These are phyloP conservation scores for Dione vanillae DNA, from an alignment of 2,888 invertebrate genomes.

Conservation along the genomic window DNA sequence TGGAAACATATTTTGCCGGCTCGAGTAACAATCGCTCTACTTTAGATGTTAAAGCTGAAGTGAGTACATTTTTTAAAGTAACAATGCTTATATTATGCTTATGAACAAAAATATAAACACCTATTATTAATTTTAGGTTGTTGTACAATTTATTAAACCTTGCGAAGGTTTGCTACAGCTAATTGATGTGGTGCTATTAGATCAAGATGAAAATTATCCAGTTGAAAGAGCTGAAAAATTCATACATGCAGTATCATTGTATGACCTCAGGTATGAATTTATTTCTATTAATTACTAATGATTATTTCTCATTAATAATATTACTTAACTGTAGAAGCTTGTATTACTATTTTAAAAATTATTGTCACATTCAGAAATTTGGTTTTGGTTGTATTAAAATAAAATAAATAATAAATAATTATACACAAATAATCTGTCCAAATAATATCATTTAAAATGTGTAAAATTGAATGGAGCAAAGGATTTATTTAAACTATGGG, in stretches of 20 bases:
- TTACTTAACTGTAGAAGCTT: not conserved
- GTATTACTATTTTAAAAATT: not conserved
- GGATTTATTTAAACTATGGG: too few relatives aligned
- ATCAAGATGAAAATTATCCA: constrained; percentile 81
- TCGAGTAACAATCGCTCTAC: constrained; percentile 89
- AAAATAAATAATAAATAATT: too few relatives aligned
- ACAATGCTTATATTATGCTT: not conserved
- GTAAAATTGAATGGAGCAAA: too few relatives aligned
- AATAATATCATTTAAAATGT: too few relatives aligned
- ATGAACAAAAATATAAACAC: not conserved
- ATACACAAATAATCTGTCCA: too few relatives aligned
- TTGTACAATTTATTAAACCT: constrained; percentile 86
- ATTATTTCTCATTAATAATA: too few relatives aligned
- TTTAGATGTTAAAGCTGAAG: constrained; percentile 85
- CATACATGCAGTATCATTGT: constrained; percentile 80
- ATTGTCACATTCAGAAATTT: too few relatives aligned
- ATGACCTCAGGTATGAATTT: constrained; percentile 78
- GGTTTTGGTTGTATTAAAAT: too few relatives aligned
- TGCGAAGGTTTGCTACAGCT: constrained; percentile 90
- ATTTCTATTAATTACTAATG: not conserved
- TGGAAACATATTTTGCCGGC: constrained; percentile 88
- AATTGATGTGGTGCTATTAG: constrained; percentile 84
- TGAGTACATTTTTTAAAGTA: constrained; percentile 54
- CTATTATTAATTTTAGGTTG: constrained; percentile 58
- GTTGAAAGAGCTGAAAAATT: constrained; percentile 83